Evolutionary conservation across 2,113 vertebrate genomes (phyloP), one percentile per base, ranked within the genome.

Genomic region (Spizaetus ornatus): DNA sequence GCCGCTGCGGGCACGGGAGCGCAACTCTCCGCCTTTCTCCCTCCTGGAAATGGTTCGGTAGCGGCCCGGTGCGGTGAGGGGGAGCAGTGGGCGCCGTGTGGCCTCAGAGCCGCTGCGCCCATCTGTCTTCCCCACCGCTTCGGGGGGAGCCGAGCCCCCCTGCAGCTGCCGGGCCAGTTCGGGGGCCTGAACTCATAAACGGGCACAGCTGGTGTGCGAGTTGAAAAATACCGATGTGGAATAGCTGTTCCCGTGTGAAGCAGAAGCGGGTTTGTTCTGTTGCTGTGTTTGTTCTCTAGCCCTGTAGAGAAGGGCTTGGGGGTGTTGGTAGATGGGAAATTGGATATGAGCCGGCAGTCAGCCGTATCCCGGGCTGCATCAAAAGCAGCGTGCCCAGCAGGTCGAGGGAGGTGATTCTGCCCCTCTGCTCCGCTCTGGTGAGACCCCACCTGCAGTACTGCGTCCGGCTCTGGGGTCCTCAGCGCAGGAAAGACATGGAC

Each of bases 331-430:
- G 32, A 4, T 26, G 86, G 5, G 1, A 13, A 11, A 0, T 0
- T 9, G 42, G 11, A 1, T 0, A 0, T 2, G 67, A 11, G 11
- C 12, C 1, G 2, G 19, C 40, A 36, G 0, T 3, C 5, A 11
- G 0, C 3, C 0, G 1, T 11, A 4, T 3, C 48, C 71, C 4
- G n/a, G 27, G 55, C 65, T 15, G 50, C 52, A 1, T 13, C 45
- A 7, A 3, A 0, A 26, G 50, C 10, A 16, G 26, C 0, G 2
- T 2, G 48, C 16, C 14, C 66, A 34, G 19, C 71, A 7, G 50
- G 10, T 17, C 0, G 1, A 38, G 9, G 14, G 45, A 59, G 20
- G n/a, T 3, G 16, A 3, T 55, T 21, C 10, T 45, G 3, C 4
- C 6, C 36, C 32, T 71, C 40, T 16, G 0, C 45, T 32, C 32